Conservation (phyloP, 1,140 invertebrate genomes). For the Trichonephila clavipes region DNA sequence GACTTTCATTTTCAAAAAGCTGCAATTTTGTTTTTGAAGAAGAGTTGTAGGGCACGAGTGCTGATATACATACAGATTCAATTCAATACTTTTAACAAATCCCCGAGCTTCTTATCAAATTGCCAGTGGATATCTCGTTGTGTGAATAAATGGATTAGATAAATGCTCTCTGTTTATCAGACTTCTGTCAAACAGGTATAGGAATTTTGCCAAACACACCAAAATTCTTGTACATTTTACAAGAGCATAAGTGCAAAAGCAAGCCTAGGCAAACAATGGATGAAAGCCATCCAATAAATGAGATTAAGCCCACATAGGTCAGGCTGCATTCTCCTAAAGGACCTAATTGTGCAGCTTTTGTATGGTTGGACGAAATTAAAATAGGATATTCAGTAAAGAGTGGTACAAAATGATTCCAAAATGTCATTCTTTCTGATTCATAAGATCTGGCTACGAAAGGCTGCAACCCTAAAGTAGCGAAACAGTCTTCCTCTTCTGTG, state of each 20-base stretch:
- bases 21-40: no score
- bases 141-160: not conserved
- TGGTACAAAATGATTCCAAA: slow-evolving; percentile 80
- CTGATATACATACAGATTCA: not conserved
- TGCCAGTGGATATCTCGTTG: not conserved
- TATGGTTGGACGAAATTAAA: not conserved
- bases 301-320: not conserved
- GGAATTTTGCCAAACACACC: slow-evolving; percentile 1
- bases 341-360: not conserved
- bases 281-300: slow-evolving; percentile 11
- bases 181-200: slow-evolving; percentile 44
- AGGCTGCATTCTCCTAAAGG: not conserved
- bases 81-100: not conserved
- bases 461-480: slow-evolving; percentile 78
- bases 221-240: not conserved
- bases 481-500: slow-evolving; percentile 78
- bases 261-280: not conserved
- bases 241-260: not conserved
- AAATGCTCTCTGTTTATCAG: not conserved
- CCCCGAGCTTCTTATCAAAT: not conserved
- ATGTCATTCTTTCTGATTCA: slow-evolving; percentile 78
- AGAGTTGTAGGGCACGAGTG: no score
- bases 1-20: not conserved
- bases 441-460: slow-evolving; percentile 78
- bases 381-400: slow-evolving; percentile 79